Evolutionary conservation across 2,797 vertebrate species (phyloP).

Genomic region (Chanos chanos): DNA sequence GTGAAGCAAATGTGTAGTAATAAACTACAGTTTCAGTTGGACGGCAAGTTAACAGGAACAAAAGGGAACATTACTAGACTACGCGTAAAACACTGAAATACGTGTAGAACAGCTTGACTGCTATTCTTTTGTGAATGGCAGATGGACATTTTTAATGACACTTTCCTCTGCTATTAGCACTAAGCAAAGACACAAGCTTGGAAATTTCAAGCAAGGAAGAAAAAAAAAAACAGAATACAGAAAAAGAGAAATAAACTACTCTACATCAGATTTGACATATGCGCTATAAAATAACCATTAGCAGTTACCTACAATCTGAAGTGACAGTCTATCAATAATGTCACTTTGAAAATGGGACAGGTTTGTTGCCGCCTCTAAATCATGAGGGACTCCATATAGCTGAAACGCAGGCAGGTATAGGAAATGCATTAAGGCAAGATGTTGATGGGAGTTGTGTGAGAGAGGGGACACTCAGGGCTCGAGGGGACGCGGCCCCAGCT

Average conservation of each 20-base stretch:
- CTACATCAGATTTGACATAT: slow-evolving; percentile 71
- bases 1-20: too few species aligned
- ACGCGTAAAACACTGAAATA: slow-evolving; percentile 9
- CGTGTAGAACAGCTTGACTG: slow-evolving; percentile 6
- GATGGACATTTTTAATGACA: too few species aligned
- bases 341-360: slow-evolving; percentile 78
- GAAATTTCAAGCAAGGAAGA: slow-evolving; percentile 48
- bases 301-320: slow-evolving; percentile 73
- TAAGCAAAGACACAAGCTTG: slow-evolving; percentile 35
- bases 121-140: slow-evolving; percentile 36
- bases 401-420: slow-evolving; percentile 67
- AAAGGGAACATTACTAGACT: too few species aligned
- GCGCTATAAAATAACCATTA: slow-evolving; percentile 82
- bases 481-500: slow-evolving; percentile 51
- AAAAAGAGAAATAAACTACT: slow-evolving; percentile 36
- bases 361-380: slow-evolving; percentile 83
- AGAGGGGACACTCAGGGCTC: slow-evolving; percentile 56
- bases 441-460: slow-evolving; percentile 64
- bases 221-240: slow-evolving; percentile 20
- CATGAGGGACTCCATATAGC: slow-evolving; percentile 66
- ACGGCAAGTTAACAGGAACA: too few species aligned
- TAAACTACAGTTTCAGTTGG: too few species aligned
- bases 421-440: slow-evolving; percentile 70
- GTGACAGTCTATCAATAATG: slow-evolving; percentile 83
- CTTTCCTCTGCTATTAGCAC: slow-evolving; percentile 45